Percentiles rank a stretch among this genome's conserved stretches.
Evolutionary conservation across 2,113 vertebrate genomes (phyloP).

Genomic region (Brienomyrus brachyistius): DNA sequence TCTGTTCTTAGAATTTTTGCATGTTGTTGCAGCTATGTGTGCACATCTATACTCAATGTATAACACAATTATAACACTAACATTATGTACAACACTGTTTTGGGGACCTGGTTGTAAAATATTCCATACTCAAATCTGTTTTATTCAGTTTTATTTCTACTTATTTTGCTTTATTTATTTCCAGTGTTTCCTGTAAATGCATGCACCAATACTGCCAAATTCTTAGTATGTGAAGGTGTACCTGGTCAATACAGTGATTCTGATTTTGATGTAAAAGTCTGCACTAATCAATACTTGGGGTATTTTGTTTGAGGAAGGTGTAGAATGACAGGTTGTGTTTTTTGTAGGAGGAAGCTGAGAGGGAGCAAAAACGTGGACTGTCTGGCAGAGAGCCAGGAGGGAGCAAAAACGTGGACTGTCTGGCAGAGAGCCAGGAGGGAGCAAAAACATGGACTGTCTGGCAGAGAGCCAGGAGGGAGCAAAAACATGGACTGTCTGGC

Average conservation of each 20-base stretch:
- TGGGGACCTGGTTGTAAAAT: neutral
- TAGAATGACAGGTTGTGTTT: neutral
- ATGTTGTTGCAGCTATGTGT: neutral
- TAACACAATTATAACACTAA: neutral
- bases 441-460: neutral
- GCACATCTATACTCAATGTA: neutral
- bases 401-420: neutral
- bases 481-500: neutral
- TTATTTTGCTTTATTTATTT: neutral
- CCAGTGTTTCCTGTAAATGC: neutral
- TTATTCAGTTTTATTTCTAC: neutral
- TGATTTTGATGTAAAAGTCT: neutral
- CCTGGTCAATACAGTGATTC: neutral
- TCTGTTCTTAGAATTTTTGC: neutral
- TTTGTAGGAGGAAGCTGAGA: neutral
- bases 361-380: neutral
- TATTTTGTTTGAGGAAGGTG: neutral
- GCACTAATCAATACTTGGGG: neutral
- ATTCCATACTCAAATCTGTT: neutral
- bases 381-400: neutral
- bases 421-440: neutral
- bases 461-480: neutral
- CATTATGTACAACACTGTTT: neutral
- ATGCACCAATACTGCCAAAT: neutral
- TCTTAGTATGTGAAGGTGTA: neutral